These are phyloP conservation scores for Arnoldichthys spilopterus DNA, from an alignment of 2,797 vertebrate genomes.

Conservation along the genomic window DNA sequence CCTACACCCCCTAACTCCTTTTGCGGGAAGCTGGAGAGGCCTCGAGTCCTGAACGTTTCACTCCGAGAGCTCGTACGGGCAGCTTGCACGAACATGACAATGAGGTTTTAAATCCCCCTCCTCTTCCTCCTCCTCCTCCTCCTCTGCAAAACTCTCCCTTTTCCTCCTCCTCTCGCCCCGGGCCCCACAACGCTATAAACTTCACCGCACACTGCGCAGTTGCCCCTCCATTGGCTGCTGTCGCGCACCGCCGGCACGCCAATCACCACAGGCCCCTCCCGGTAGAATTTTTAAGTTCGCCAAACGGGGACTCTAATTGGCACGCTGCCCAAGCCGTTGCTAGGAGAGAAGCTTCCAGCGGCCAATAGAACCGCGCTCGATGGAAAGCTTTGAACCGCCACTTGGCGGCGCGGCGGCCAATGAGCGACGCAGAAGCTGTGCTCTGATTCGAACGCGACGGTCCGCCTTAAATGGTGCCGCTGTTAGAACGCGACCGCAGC, in stretches of 20 bases:
- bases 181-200: not conserved
- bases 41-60: not conserved
- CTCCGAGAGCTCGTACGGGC: not conserved
- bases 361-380: slow-evolving; percentile 64
- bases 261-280: slow-evolving; percentile 50
- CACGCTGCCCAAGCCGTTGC: slow-evolving; percentile 76
- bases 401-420: not conserved
- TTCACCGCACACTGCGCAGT: not conserved
- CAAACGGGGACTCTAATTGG: slow-evolving; percentile 65
- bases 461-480: too few species aligned
- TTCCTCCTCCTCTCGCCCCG: not conserved
- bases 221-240: too few species aligned
- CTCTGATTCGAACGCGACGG: too few species aligned
- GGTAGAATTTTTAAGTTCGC: slow-evolving; percentile 77
- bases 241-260: too few species aligned
- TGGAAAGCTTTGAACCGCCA: slow-evolving; percentile 47
- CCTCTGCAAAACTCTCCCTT: not conserved
- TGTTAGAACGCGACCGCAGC: too few species aligned
- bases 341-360: slow-evolving; percentile 66
- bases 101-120: not conserved
- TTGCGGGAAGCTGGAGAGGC: not conserved
- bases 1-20: too few species aligned
- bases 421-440: not conserved
- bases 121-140: not conserved
- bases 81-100: too few species aligned